Conservation (phyloP, 53 echinoderm and acorn worm species). For the Holothuria leucospilota region DNA sequence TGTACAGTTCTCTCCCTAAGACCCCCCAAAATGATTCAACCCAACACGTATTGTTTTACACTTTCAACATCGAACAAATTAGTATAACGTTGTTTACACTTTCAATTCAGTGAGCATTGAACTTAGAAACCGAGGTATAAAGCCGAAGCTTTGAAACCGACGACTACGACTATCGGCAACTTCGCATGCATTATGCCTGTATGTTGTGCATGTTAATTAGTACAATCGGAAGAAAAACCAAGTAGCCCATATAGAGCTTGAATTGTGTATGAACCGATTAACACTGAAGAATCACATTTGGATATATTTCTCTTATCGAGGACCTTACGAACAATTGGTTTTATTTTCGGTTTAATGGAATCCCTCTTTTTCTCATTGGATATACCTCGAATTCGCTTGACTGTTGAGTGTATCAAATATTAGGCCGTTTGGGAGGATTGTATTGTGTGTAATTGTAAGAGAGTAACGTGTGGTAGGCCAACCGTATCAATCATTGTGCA, state of each 20-base stretch:
- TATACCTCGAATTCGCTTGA: no score
- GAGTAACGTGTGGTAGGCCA: no score
- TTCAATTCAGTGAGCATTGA: background rate
- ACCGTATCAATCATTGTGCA: no score
- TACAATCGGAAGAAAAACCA: conserved; percentile 19
- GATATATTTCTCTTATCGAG: no score
- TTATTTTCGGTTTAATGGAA: no score
- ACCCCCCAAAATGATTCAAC: conserved; percentile 29
- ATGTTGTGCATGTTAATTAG: conserved; percentile 39
- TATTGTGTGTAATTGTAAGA: no score
- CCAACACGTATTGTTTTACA: conserved; percentile 31
- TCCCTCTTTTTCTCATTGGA: no score
- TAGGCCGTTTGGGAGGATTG: no score
- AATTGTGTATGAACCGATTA: no score
- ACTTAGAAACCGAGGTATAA: background rate
- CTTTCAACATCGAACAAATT: conserved; percentile 29
- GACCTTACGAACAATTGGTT: no score
- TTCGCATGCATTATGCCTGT: conserved; percentile 13
- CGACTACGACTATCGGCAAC: background rate
- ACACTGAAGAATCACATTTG: no score
- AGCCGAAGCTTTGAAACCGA: background rate
- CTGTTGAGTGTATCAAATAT: no score
- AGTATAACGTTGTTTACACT: conserved; percentile 20
- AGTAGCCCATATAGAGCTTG: background rate
- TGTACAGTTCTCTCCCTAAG: background rate